phyloP scores from a whole-genome alignment of 1,140 invertebrate genomes.

The Cherax quadricarinatus region DNA sequence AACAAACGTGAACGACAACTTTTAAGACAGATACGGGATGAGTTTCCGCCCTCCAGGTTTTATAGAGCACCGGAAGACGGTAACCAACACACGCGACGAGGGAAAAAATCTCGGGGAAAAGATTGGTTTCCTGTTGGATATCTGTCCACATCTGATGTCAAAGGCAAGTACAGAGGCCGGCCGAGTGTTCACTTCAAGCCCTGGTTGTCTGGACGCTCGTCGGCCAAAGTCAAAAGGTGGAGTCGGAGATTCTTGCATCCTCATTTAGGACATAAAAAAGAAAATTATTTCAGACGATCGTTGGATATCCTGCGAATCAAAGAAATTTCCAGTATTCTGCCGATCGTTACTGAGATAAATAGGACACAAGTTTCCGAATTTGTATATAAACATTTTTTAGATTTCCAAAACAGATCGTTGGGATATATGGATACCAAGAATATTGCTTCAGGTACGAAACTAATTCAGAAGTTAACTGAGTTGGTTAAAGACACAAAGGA shows the following conservation, averaged over 20 bases:
- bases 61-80: background rate
- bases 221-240: background rate
- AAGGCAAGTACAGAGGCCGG: background rate
- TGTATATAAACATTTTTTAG: background rate
- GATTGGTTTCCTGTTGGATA: background rate
- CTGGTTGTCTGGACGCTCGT: background rate
- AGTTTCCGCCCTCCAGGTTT: background rate
- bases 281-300: background rate
- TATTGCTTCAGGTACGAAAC: background rate
- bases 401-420: background rate
- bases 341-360: background rate
- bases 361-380: background rate
- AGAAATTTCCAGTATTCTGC: background rate
- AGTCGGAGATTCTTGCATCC: background rate
- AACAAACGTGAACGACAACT: background rate
- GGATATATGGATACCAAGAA: background rate
- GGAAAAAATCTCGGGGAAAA: background rate
- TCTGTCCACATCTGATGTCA: background rate
- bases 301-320: background rate
- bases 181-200: background rate
- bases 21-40: background rate
- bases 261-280: background rate
- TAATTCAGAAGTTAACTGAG: background rate
- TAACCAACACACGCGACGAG: background rate
- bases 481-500: background rate